Conservation (phyloP, 2,113 vertebrate species). For the Bos indicus region DNA sequence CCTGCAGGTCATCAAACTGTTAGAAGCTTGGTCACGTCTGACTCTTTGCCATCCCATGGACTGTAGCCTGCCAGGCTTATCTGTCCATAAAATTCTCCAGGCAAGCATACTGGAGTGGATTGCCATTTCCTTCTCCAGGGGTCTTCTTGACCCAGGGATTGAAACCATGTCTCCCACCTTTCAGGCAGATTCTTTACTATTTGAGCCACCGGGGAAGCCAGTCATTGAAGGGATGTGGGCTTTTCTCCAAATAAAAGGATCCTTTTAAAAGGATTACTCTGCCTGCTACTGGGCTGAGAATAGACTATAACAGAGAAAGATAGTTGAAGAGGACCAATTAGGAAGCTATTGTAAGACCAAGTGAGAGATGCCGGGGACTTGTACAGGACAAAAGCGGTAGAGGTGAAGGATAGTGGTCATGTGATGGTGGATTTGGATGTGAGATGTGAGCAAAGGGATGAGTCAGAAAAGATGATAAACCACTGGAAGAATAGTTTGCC, state of each 20-base stretch:
- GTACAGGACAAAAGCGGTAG: neutral
- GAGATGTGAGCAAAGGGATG: neutral
- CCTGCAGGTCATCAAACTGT: neutral
- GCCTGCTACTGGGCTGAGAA: neutral
- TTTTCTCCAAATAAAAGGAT: neutral
- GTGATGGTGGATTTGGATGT: neutral
- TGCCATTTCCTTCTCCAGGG: neutral
- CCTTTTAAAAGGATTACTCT: neutral
- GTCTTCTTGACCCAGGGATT: neutral
- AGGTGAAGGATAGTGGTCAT: neutral
- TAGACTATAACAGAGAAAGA: neutral
- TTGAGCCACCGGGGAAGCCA: neutral
- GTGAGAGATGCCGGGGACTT: neutral
- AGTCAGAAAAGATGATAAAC: neutral
- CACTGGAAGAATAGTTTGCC: neutral
- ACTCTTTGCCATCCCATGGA: neutral
- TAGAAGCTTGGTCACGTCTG: neutral
- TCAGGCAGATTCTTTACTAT: neutral
- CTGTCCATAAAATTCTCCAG: neutral
- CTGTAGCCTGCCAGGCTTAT: neutral
- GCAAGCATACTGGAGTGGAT: neutral
- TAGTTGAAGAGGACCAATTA: neutral
- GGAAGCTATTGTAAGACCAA: neutral
- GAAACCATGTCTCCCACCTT: neutral
- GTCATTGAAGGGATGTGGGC: neutral